Conservation (phyloP, 2,113 vertebrate species). For the Tetraodon nigroviridis region DNA sequence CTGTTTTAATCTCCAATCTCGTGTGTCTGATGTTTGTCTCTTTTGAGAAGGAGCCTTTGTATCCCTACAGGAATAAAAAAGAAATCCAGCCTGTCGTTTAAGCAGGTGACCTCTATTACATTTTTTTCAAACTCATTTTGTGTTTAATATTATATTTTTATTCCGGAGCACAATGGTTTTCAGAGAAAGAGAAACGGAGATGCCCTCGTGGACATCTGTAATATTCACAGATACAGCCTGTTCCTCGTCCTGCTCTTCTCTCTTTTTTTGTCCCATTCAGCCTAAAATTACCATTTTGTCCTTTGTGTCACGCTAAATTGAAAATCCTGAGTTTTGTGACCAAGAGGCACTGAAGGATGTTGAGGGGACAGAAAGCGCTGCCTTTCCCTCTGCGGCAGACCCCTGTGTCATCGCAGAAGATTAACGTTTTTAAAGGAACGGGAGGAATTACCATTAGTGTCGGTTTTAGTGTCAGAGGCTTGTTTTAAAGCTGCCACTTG, state of each 20-base stretch:
- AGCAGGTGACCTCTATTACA: conserved; percentile 24
- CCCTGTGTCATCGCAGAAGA: conserved; percentile 66
- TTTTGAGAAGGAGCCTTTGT: too few species aligned
- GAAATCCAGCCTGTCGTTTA: not conserved
- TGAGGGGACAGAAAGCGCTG: conserved; percentile 31
- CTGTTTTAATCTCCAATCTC: too few species aligned
- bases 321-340: conserved; percentile 18
- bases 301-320: conserved; percentile 4
- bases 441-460: conserved; percentile 66
- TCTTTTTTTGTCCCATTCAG: not conserved
- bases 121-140: conserved; percentile 3
- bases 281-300: conserved; percentile 15
- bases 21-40: too few species aligned
- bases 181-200: not conserved
- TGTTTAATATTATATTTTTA: conserved; percentile 13
- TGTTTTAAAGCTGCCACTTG: conserved; percentile 64
- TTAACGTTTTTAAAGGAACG: conserved; percentile 57
- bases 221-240: not conserved
- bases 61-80: too few species aligned
- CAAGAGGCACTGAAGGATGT: conserved; percentile 35
- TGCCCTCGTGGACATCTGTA: conserved; percentile 2
- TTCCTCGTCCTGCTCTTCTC: not conserved
- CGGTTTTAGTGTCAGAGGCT: conserved; percentile 66
- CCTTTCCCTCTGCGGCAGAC: conserved; percentile 33
- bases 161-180: conserved; percentile 17